Evolutionary conservation across 2,888 invertebrate genomes (phyloP).

Genomic region (Cerastoderma edule): DNA sequence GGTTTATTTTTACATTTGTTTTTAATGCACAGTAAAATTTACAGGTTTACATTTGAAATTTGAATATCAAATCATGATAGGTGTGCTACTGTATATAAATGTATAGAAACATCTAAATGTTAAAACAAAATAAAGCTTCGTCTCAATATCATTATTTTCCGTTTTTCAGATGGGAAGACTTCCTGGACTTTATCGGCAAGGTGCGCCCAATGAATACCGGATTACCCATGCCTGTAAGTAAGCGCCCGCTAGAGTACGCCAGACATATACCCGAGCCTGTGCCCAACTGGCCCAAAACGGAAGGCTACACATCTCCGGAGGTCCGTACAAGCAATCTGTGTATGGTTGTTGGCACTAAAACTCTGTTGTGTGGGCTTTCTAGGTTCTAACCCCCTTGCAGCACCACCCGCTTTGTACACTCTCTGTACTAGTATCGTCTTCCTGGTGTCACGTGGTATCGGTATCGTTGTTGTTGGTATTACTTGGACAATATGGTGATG

Average conservation of each 20-base stretch:
- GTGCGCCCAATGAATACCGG: constrained; percentile 76
- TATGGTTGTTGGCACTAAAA: neutral
- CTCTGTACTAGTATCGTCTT: neutral
- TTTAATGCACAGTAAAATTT: no score
- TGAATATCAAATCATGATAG: no score
- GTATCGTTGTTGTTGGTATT: neutral
- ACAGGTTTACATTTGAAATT: no score
- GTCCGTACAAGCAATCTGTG: constrained; percentile 40
- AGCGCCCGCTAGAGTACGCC: constrained; percentile 77
- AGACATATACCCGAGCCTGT: constrained; percentile 71
- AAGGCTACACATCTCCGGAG: constrained; percentile 41
- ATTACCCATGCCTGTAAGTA: constrained; percentile 75
- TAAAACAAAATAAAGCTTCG: no score
- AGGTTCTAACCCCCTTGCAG: neutral
- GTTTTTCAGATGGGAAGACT: constrained; percentile 75
- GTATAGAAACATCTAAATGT: no score
- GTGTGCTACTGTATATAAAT: no score
- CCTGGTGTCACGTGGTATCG: neutral
- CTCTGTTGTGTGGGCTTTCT: no score
- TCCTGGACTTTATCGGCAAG: constrained; percentile 74
- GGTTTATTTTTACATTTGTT: no score
- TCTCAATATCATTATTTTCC: neutral
- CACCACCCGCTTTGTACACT: neutral
- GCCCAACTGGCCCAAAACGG: constrained; percentile 73
- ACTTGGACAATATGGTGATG: no score